Evolutionary conservation across 2,797 vertebrate genomes (phyloP), one percentile per base, ranked within the genome.

Genomic region (Poeciliopsis infans): DNA sequence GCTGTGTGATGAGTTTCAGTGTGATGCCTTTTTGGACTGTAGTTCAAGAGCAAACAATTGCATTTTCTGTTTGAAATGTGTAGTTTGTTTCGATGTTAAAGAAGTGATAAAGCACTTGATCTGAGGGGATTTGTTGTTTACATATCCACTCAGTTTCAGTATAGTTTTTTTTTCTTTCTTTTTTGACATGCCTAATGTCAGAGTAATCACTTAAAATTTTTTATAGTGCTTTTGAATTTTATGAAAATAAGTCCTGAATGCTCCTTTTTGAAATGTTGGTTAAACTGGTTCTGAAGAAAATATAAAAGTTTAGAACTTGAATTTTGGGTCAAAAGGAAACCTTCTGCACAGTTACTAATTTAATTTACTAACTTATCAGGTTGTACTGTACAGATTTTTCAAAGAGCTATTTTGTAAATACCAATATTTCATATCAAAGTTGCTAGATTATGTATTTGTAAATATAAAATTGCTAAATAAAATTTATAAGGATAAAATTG

Each of bases 361-460:
- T 94, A 93, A 91, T 90, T 93, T 90, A 93, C 89, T 94, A 94
- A 95, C 87, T 94, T 94, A 95, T 95, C 92, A 93, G 93, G 93
- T 93, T 86, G 77, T 86, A 88, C 78, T 95, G 94, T 95, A 95
- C 90, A 95, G 83, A 93, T 84, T 80, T 84, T 72, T 64, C 20
- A 76, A 89, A 91, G 87, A 91, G 87, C 85, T 93, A 90, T 93
- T 95, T 94, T 95, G 94, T 95, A 95, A 93, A 96, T 95, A 94
- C 81, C 75, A 87, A 80, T 93, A 86, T 93, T 96, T 96, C 95
- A 95, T 96, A 96, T 95, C 87, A 93, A 78, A 94, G 91, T 86
- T 92, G 85, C 85, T 95, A 94, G 87, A 91, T 90, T 93, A 91
- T 96, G 95, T 96, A 96, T 95, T 91, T 96, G 95, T 96, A 96